Percentiles rank a stretch among this genome's conserved stretches.
Conservation (phyloP, 2,113 vertebrate genomes). For the Hippolais icterina region DNA sequence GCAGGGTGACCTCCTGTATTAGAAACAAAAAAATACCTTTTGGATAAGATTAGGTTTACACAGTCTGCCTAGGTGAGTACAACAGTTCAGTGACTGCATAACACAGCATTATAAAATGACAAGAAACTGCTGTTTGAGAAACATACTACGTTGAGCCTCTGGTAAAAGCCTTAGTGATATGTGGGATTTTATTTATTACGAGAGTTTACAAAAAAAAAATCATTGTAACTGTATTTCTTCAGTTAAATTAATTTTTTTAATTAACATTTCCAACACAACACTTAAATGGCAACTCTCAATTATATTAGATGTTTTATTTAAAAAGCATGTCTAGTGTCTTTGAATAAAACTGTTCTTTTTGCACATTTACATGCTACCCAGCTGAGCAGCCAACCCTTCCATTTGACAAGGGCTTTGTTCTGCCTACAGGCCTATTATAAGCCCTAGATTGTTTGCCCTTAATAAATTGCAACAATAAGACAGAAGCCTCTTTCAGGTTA, state of each 20-base stretch:
- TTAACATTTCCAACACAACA: conserved; percentile 26
- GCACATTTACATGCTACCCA: conserved; percentile 66
- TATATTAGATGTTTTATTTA: conserved; percentile 67
- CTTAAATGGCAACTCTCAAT: conserved; percentile 63
- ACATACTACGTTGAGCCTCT: not conserved
- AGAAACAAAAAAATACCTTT: not conserved
- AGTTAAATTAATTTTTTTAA: conserved; percentile 33
- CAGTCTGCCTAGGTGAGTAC: not conserved
- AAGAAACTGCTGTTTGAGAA: not conserved
- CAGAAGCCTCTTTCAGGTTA: conserved; percentile 65
- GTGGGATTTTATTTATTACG: not conserved
- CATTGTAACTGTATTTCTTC: not conserved
- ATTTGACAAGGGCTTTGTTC: conserved; percentile 71
- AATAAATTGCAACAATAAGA: conserved; percentile 68
- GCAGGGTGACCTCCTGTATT: not conserved
- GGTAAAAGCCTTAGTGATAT: not conserved
- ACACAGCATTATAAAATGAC: conserved; percentile 1
- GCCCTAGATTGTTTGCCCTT: conserved; percentile 60
- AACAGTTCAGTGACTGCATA: not conserved
- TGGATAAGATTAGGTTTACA: not conserved
- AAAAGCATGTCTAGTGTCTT: conserved; percentile 62
- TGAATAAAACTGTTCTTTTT: conserved; percentile 55
- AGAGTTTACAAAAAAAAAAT: not conserved
- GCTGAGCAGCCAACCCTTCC: conserved; percentile 62
- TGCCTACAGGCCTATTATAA: conserved; percentile 63